A percentile compares a stretch with the other conserved stretches of the same genome.
Evolutionary conservation across 1,140 invertebrate genomes (phyloP).

Genomic region (Daktulosphaira vitifoliae): DNA sequence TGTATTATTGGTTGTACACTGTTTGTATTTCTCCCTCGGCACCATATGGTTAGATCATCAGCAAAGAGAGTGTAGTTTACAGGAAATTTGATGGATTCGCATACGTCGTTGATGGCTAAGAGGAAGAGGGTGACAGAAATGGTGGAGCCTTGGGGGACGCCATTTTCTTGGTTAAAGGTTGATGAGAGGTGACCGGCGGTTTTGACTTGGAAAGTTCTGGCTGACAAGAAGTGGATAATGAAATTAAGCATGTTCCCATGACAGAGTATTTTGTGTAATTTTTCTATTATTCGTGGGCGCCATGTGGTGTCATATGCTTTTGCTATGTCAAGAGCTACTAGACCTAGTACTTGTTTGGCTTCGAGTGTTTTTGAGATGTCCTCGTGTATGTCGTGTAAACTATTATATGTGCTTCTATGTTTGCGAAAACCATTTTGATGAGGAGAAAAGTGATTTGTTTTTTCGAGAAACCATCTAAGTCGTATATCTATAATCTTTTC

Average conservation of each 20-base stretch:
- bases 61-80: not conserved
- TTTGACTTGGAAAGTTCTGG: not conserved
- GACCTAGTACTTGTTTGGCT: not conserved
- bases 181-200: not conserved
- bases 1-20: not conserved
- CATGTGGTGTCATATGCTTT: not conserved
- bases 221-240: not conserved
- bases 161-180: not conserved
- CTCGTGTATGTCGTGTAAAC: not conserved
- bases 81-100: not conserved
- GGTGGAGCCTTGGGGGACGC: not conserved
- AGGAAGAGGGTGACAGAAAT: not conserved
- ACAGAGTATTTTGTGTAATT: not conserved
- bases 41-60: not conserved
- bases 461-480: not conserved
- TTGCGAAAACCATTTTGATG: not conserved
- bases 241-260: not conserved
- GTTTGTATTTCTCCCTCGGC: not conserved
- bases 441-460: not conserved
- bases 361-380: not conserved
- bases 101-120: not conserved
- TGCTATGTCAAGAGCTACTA: not conserved
- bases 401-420: not conserved
- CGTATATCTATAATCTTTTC: not conserved
- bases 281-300: not conserved